These are phyloP conservation scores for Callorhinus ursinus DNA, from an alignment of 2,113 vertebrate species.

Conservation along the genomic window DNA sequence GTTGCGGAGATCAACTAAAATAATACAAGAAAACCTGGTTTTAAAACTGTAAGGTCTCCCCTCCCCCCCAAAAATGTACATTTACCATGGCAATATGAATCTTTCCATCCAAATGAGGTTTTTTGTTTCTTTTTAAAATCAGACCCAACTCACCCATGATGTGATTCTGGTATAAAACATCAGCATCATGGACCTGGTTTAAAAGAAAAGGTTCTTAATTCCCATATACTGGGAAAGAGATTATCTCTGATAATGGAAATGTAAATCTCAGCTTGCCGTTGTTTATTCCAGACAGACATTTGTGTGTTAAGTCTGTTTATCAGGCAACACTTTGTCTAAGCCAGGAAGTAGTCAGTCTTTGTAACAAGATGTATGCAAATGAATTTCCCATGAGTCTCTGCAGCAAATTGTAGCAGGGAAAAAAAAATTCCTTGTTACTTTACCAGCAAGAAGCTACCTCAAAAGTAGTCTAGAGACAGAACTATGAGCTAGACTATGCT, in stretches of 20 bases:
- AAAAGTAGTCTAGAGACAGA: slow-evolving; percentile 83
- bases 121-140: slow-evolving; percentile 67
- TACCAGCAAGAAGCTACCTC: slow-evolving; percentile 83
- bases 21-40: background rate
- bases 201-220: slow-evolving; percentile 83
- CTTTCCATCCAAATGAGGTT: background rate
- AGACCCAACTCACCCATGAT: background rate
- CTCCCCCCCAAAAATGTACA: background rate
- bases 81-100: background rate
- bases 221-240: slow-evolving; percentile 86
- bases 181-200: slow-evolving; percentile 69
- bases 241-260: slow-evolving; percentile 89
- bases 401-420: slow-evolving; percentile 79
- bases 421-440: slow-evolving; percentile 80
- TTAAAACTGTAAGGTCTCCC: background rate
- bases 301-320: slow-evolving; percentile 91
- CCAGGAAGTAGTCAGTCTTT: slow-evolving; percentile 90
- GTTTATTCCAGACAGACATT: slow-evolving; percentile 91
- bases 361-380: slow-evolving; percentile 88
- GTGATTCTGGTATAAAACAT: slow-evolving; percentile 77
- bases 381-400: slow-evolving; percentile 86
- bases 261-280: slow-evolving; percentile 88
- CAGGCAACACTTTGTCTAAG: slow-evolving; percentile 90
- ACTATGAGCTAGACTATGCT: slow-evolving; percentile 82
- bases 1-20: background rate